phyloP scores from a whole-genome alignment of 1,140 invertebrate species.

The Sarcophaga peregrina region DNA sequence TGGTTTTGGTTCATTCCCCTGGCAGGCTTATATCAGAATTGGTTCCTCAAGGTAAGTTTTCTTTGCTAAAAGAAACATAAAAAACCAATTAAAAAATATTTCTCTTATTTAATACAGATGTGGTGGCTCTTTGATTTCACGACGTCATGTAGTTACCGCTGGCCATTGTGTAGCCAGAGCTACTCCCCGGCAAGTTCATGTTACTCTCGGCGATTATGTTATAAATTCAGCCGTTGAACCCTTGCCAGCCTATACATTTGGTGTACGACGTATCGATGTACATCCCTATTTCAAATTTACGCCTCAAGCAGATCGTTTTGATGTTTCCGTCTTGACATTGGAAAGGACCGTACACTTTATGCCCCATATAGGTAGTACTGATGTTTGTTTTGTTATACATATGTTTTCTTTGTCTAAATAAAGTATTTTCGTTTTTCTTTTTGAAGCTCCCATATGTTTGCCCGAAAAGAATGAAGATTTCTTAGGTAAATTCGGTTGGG shows the following conservation, averaged over 20 bases:
- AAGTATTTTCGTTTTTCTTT: constrained; percentile 45
- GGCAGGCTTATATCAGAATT: constrained; percentile 95
- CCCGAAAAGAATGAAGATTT: constrained; percentile 91
- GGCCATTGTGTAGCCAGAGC: constrained; percentile 95
- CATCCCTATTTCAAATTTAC: constrained; percentile 97
- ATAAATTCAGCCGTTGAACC: constrained; percentile 93
- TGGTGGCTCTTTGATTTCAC: constrained; percentile 92
- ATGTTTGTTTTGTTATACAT: not conserved
- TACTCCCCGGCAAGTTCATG: constrained; percentile 87
- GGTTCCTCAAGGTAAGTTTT: constrained; percentile 76
- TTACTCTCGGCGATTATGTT: constrained; percentile 92
- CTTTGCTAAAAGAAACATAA: too few species aligned
- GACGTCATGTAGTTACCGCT: constrained; percentile 93
- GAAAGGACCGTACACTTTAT: constrained; percentile 89
- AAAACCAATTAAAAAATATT: not conserved
- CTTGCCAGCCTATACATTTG: constrained; percentile 89
- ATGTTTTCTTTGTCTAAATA: constrained; percentile 2
- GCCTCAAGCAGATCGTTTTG: constrained; percentile 88
- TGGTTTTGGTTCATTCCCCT: constrained; percentile 93
- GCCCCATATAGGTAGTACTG: constrained; percentile 80
- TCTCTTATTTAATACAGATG: constrained; percentile 72
- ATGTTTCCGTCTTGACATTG: constrained; percentile 89
- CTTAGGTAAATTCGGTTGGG: constrained; percentile 89
- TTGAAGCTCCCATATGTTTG: constrained; percentile 85
- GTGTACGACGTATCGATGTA: constrained; percentile 87